These are phyloP conservation scores for Heloderma charlesbogerti DNA, from an alignment of 2,113 vertebrate species.

Conservation along the genomic window DNA sequence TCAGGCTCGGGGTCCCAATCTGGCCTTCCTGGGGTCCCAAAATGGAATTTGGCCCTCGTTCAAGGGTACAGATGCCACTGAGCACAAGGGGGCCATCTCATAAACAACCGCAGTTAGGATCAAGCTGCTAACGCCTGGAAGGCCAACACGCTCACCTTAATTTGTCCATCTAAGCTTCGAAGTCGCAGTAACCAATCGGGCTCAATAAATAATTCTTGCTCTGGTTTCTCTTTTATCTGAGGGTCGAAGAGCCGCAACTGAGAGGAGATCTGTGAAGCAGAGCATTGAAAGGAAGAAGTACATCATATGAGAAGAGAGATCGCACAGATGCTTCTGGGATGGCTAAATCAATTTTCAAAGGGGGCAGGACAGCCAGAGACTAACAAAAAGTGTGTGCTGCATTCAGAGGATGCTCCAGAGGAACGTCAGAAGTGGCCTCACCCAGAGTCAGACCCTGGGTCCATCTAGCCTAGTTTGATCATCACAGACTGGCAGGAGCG, in stretches of 20 bases:
- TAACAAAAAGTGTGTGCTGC: no score
- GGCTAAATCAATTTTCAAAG: background rate
- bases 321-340: background rate
- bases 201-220: constrained; percentile 90
- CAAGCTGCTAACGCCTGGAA: background rate
- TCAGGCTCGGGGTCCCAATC: no score
- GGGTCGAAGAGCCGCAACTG: constrained; percentile 94
- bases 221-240: constrained; percentile 93
- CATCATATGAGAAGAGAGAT: background rate
- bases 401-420: no score
- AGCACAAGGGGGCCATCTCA: background rate
- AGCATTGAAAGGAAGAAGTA: background rate
- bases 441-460: no score
- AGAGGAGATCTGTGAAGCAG: constrained; percentile 84
- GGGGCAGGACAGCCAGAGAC: background rate
- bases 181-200: constrained; percentile 89
- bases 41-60: no score
- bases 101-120: background rate
- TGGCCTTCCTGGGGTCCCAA: no score
- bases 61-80: background rate
- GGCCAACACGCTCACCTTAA: constrained; percentile 79
- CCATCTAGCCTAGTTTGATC: no score
- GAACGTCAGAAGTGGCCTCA: no score
- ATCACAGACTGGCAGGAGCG: no score
- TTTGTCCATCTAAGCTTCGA: constrained; percentile 83